Evolutionary conservation across 2,797 vertebrate genomes (phyloP), one percentile per base, ranked within the genome.

Genomic region (Pygocentrus nattereri): DNA sequence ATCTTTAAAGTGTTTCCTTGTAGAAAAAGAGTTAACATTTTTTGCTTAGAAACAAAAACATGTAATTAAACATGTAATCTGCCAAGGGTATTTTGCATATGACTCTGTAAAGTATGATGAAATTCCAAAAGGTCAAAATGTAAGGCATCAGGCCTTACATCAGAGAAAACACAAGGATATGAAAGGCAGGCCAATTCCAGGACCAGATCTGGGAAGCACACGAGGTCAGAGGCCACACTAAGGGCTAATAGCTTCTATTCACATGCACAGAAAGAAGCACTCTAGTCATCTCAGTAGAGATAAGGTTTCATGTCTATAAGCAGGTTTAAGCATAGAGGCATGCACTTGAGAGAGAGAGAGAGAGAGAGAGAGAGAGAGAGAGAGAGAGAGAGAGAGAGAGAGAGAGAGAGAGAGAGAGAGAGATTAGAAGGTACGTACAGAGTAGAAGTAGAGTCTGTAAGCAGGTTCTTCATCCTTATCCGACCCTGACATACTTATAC

Each of bases 371-470:
- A 86, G 76, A 87, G 79, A 38, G 44, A 62, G 81, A 30, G 74
- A 86, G 71, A 62, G 61, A 85, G 76, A 87, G 79, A n/a, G 31
- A 84, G 25, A 82, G 75, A 85, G 73, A 85, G 65, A 70, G 81
- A 85, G 31, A 76, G 74, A 83, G 67, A 85, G 75, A 86, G 78
- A 34, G 34, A 56, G 79, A 23, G 72, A 86, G 54, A 80, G 79
- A 85, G 80, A 87, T 84, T 30, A 90, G 86, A 89, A 78, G 73
- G 89, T 95, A 96, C 94, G 81, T 95, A 95, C 95, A 90, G 94
- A 95, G 80, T 93, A 94, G 92, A 95, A 95, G 94, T 89, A 93
- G 78, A 94, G 92, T 86, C 89, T 92, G 91, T 88, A 93, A 88
- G 92, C 89, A 79, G 94, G 92, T 87, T 95, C 93, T 73, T 93